These are phyloP conservation scores for Smittia sp. DNA, from an alignment of 2,888 invertebrate genomes.

Conservation along the genomic window DNA sequence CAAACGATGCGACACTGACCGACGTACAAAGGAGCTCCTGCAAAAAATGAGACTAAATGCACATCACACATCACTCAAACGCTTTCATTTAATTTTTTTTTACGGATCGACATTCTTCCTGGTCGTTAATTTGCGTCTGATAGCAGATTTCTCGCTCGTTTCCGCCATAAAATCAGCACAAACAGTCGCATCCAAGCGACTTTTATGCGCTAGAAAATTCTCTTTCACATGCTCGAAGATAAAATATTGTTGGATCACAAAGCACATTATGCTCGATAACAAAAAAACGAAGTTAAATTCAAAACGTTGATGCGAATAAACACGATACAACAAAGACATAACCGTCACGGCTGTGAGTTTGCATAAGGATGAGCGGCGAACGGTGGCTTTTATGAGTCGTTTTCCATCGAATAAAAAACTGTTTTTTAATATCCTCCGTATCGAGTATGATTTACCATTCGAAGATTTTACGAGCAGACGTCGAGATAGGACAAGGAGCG, in stretches of 20 bases:
- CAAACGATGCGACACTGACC: neutral
- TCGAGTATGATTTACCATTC: slow-evolving; percentile 15
- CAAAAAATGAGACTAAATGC: neutral
- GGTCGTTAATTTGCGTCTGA: slow-evolving; percentile 37
- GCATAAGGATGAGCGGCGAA: slow-evolving; percentile 3
- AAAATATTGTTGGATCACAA: slow-evolving; percentile 31
- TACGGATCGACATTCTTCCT: slow-evolving; percentile 32
- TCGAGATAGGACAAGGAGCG: neutral
- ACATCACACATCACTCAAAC: neutral
- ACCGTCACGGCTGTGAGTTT: slow-evolving; percentile 13
- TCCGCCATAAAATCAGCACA: slow-evolving; percentile 23
- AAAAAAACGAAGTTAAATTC: neutral
- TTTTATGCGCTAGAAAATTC: neutral
- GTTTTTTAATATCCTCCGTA: slow-evolving; percentile 24
- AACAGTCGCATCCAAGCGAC: neutral
- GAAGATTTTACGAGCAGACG: slow-evolving; percentile 13
- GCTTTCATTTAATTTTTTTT: neutral
- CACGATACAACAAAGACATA: slow-evolving; percentile 32
- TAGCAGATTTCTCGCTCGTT: slow-evolving; percentile 19
- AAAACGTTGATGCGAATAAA: slow-evolving; percentile 29
- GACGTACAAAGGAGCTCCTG: neutral
- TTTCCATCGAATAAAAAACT: slow-evolving; percentile 26
- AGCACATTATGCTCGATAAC: neutral
- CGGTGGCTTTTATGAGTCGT: slow-evolving; percentile 33
- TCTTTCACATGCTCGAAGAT: neutral